Evolutionary conservation across 2,113 vertebrate species (phyloP), one percentile per base, ranked within the genome.

Genomic region (Shinisaurus crocodilurus): DNA sequence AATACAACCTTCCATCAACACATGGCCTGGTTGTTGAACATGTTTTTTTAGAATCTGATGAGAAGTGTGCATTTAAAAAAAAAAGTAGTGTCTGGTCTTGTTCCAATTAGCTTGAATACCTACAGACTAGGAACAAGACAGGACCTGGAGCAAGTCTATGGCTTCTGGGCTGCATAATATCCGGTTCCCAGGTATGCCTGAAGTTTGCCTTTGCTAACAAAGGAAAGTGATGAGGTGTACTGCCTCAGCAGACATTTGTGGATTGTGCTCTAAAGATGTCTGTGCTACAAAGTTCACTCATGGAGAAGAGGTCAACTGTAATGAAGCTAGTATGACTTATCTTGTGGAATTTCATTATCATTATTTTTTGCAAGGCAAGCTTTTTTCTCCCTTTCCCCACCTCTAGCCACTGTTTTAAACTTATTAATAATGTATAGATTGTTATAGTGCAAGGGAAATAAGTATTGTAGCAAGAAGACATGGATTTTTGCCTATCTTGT

Each of bases 401-500:
- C 8, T 69, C 83, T 20, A 81, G 77, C 70, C 90, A 72, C 37
- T 89, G 74, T 7, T 65, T 85, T 69, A 91, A 63, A 57, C 83
- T 82, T 29, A 83, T 18, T 1, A 88, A 92, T 50, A 80, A 80
- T 72, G 54, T 9, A 43, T 76, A 37, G 54, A 69, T 80, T 91
- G 86, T 40, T 86, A 88, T 25, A 70, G 79, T 82, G 90, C 82
- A 94, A 0, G 7, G 0, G 0, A 92, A 95, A 86, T 77, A 86
- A 69, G 84, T 74, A 40, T 93, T 88, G 65, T 67, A 86, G 82
- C 79, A 90, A 90, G 50, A 75, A 27, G 90, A 88, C 63, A 86
- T 80, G 89, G 79, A 85, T 94, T 91, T 89, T 2, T 5, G 91
- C 81, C 81, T 82, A 83, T 90, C 91, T 89, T 92, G 81, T 89